Base-by-base conservation (phyloP, 2,113 vertebrate species). In the Brachionichthys hirsutus region DNA sequence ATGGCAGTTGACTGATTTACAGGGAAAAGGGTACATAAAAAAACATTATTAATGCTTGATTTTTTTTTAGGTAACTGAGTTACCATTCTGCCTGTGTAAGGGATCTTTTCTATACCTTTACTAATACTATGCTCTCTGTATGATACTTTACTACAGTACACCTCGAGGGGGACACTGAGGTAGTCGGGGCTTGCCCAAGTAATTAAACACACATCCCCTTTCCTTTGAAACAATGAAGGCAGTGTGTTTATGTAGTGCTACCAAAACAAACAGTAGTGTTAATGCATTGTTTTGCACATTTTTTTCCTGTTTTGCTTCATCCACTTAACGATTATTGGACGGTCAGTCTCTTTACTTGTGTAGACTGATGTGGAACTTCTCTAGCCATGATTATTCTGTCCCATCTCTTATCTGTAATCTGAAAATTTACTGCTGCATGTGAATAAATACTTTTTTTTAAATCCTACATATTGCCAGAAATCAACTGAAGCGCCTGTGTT, bases 201-300 rank as follows among this genome's bases (percentile, higher is more conserved):
- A 59, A 60, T 11, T 12, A 38, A 10, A 78, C 65, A 80, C 78
- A 82, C 82, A 80, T 67, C 63, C 8, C 62, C 77, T 83, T 82
- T 70, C 77, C 77, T 82, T 78, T 69, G 64, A 80, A 13, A 79
- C 67, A 82, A 60, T 75, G 68, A 77, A 67, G 62, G 62, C 67
- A 77, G 67, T 82, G 73, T 71, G 75, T 72, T 82, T 68, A 75
- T 70, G 30, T 67, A 73, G 69, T 72, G 72, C 67, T 73, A 60
- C 63, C 63, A 30, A 77, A 71, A 74, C 47, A 77, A 73, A 22
- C 30, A 67, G 78, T 85, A 78, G 78, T 74, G 70, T 79, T 65
- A 41, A 76, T 81, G 79, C 86, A 86, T 85, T 83, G 65, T 89
- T 90, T 90, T 90, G 86, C 88, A 90, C 89, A 90, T 65, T 81